Evolutionary conservation across 2,113 vertebrate species (phyloP).

Genomic region (Dromaius novaehollandiae): DNA sequence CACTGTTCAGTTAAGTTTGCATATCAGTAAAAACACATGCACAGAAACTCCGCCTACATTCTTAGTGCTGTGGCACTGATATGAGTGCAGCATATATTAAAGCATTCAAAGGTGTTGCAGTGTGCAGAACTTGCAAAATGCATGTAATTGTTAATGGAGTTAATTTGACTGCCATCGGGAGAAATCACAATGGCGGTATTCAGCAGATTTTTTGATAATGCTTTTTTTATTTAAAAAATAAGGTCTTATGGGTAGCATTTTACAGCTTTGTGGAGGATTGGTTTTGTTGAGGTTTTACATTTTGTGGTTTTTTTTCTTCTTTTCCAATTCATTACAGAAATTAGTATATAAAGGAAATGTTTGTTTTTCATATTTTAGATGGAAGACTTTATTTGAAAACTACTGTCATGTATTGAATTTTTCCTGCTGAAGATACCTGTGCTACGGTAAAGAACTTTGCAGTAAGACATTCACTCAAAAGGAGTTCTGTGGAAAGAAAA

Average conservation of each 20-base stretch:
- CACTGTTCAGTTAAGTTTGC: conserved; percentile 59
- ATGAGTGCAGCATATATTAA: conserved; percentile 43
- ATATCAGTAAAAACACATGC: conserved; percentile 67
- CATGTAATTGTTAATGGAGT: background rate
- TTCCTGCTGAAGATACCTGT: conserved; percentile 76
- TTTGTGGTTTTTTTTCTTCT: background rate
- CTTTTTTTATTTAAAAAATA: background rate
- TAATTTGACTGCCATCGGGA: conserved; percentile 4
- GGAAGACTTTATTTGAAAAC: conserved; percentile 99
- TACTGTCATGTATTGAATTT: conserved; percentile 97
- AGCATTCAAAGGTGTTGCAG: conserved; percentile 14
- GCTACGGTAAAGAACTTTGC: conserved; percentile 70
- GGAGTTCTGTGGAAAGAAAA: conserved; percentile 72
- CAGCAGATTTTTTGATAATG: background rate
- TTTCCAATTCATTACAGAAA: background rate
- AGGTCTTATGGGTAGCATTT: background rate
- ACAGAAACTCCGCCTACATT: conserved; percentile 41
- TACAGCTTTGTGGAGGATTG: background rate
- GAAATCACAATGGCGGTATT: background rate
- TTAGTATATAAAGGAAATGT: conserved; percentile 54
- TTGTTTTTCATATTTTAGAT: conserved; percentile 87
- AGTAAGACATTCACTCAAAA: conserved; percentile 64
- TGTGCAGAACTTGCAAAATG: background rate
- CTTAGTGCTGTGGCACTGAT: conserved; percentile 37
- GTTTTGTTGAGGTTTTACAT: background rate